Evolutionary conservation across 2,113 vertebrate species (phyloP), one percentile per base, ranked within the genome.

Genomic region (Eulemur macaco): DNA sequence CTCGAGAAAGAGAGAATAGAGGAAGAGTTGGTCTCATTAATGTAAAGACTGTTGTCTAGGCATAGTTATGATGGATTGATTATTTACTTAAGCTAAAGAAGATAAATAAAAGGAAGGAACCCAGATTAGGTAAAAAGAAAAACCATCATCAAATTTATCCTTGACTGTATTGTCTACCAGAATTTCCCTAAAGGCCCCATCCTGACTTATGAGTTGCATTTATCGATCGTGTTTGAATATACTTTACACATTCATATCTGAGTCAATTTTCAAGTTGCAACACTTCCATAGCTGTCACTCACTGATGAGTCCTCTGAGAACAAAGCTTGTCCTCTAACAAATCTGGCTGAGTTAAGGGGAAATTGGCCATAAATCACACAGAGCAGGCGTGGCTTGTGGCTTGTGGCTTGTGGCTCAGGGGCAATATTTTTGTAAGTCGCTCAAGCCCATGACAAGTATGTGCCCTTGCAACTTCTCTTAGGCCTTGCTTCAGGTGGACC

Each of bases 171-270:
- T 42, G 17, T 74, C 78, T 89, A 39, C 11, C 78, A 78, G 86
- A 94, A 86, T 96, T 94, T 94, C 89, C 94, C 83, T 34, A 9
- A 73, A 45, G 73, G 77, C 71, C 9, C 78, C 42, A 80, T 69
- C 74, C 68, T 83, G 83, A 47, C 42, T 94, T 95, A 60, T 4
- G 37, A 91, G 92, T 60, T 39, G 27, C 29, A 25, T 60, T 52
- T 86, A 52, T 86, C 54, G 31, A 83, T 82, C 63, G 66, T 78
- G 63, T 91, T 81, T 56, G 39, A 85, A 76, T 73, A 80, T 31
- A 66, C 92, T 94, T 90, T 92, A 34, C 96, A 95, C 96, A 96
- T 92, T 95, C 21, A 82, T 86, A 60, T 85, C 56, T 68, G 34
- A 87, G 58, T 69, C 84, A 69, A 0, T 76, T 87, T 96, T 96